Evolutionary conservation across 1,140 invertebrate genomes (phyloP).

Genomic region (Papilio helenus): DNA sequence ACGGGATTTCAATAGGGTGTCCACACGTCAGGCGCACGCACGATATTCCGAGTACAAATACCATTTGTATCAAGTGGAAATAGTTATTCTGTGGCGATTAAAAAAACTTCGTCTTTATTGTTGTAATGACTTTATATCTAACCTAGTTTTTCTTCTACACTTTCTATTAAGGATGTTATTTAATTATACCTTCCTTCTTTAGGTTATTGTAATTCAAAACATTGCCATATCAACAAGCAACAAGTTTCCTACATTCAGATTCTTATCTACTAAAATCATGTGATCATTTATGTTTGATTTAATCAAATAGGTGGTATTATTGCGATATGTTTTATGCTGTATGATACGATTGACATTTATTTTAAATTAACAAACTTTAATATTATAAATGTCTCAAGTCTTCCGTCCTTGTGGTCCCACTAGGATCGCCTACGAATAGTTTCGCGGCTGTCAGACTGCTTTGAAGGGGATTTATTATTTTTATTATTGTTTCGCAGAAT

Average conservation of each 20-base stretch:
- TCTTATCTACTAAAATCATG: constrained; percentile 2
- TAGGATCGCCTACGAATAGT: constrained; percentile 70
- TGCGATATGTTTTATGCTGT: no score
- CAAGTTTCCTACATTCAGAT: neutral
- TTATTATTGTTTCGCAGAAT: constrained; percentile 77
- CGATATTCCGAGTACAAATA: neutral
- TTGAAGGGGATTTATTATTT: constrained; percentile 81
- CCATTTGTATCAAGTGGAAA: neutral
- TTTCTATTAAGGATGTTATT: neutral
- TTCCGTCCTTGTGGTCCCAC: constrained; percentile 42
- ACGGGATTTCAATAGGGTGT: constrained; percentile 68
- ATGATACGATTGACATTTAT: neutral
- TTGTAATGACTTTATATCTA: neutral
- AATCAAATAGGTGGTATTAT: neutral
- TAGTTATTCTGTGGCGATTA: neutral
- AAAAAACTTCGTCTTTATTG: neutral
- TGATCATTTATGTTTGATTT: neutral
- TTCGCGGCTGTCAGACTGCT: constrained; percentile 76
- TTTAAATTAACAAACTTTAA: neutral
- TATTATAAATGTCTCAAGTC: neutral
- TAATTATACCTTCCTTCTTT: neutral
- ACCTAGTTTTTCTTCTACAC: neutral
- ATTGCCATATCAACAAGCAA: constrained; percentile 13
- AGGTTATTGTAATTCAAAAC: constrained; percentile 29
- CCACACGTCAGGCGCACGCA: constrained; percentile 37